Evolutionary conservation across 2,113 vertebrate genomes (phyloP), one percentile per base, ranked within the genome.

Genomic region (Chaenocephalus aceratus): DNA sequence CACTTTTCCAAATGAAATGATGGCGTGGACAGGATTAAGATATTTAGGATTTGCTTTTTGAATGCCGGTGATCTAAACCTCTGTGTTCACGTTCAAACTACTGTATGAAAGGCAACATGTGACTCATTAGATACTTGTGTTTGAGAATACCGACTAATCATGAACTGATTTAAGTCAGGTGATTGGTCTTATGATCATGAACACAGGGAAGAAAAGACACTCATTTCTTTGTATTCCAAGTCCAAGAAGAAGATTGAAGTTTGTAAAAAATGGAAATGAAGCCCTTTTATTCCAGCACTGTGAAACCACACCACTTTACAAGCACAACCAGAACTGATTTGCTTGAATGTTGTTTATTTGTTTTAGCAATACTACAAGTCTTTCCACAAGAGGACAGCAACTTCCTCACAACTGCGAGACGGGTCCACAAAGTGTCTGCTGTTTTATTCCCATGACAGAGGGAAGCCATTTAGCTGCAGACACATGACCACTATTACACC

Each of bases 131-230:
- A 15, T 67, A 45, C 11, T 36, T 13, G 49, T 36, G 15, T 30
- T 1, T 15, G 26, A 11, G 73, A 67, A 76, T 21, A 49, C 9
- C 2, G 45, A 48, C 21, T 0, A 61, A 58, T 48, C 66, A 6
- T 18, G 49, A 80, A 77, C 8, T 26, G 74, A 67, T 1, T 81
- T 13, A 15, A 84, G 82, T 86, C 79, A 83, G 77, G 46, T 23
- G 75, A 53, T 48, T 0, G 46, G 82, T 86, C 83, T 86, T 63
- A 66, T 80, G 82, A 85, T 67, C 44, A 67, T 18, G 56, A 76
- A 46, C 60, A 67, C 54, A 45, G 18, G 30, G 36, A 52, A 72
- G 56, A 66, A 70, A 61, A 46, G 67, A 48, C 41, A 61, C 6
- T 49, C 2, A 45, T 26, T 6, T 70, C 1, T 41, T 41, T 60